phyloP scores from a whole-genome alignment of 1,140 invertebrate genomes.

The Ceratina australensis region DNA sequence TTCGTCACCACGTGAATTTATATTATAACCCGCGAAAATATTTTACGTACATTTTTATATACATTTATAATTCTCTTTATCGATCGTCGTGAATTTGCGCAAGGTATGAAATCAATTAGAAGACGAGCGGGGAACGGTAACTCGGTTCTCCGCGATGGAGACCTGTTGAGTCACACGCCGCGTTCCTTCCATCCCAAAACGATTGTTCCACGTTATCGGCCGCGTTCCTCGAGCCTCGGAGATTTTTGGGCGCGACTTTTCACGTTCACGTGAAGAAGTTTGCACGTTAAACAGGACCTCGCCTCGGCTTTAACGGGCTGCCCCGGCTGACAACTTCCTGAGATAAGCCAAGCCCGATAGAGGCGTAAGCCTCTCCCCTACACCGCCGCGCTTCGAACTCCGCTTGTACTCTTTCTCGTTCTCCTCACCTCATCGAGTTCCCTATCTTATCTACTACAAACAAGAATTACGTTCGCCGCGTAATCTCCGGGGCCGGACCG shows the following conservation, averaged over 20 bases:
- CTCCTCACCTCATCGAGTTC: conserved; percentile 11
- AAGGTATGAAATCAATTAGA: too few relatives aligned
- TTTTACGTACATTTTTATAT: too few relatives aligned
- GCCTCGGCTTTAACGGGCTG: conserved; percentile 70
- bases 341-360: conserved; percentile 75
- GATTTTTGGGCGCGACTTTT: conserved; percentile 66
- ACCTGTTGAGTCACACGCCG: conserved; percentile 31
- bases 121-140: too few relatives aligned
- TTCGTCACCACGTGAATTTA: too few relatives aligned
- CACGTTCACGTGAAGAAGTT: conserved; percentile 74
- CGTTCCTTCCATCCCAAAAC: not conserved
- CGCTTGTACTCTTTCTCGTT: conserved; percentile 16
- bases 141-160: not conserved
- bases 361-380: conserved; percentile 69
- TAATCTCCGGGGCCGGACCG: conserved; percentile 68
- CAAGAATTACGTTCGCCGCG: conserved; percentile 77
- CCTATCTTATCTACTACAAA: conserved; percentile 78
- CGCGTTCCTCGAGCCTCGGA: not conserved
- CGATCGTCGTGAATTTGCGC: too few relatives aligned
- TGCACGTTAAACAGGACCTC: conserved; percentile 72
- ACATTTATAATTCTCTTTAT: too few relatives aligned
- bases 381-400: conserved; percentile 32
- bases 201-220: conserved; percentile 6
- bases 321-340: conserved; percentile 76
- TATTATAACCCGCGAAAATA: too few relatives aligned